phyloP scores from a whole-genome alignment of 2,113 vertebrate genomes.

The Tetrao urogallus region DNA sequence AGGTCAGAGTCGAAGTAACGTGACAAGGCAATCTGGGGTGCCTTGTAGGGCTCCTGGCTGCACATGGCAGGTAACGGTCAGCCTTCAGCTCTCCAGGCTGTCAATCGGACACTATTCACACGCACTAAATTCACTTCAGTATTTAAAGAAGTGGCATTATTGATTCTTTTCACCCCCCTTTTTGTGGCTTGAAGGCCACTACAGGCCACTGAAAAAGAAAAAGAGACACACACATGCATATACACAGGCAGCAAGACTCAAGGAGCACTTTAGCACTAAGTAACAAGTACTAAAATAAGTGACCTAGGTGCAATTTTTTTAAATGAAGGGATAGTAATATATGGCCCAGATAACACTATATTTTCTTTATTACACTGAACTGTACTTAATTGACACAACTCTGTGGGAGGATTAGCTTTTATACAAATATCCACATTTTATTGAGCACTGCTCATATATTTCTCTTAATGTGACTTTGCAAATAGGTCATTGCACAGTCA shows the following conservation, averaged over 20 bases:
- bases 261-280: neutral
- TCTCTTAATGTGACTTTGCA: constrained; percentile 45
- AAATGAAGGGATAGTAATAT: neutral
- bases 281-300: neutral
- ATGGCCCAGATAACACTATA: constrained; percentile 1
- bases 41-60: neutral
- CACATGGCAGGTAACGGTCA: neutral
- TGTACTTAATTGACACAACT: constrained; percentile 36
- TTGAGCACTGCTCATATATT: constrained; percentile 25
- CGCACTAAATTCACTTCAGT: constrained; percentile 60
- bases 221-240: neutral
- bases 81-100: constrained; percentile 19
- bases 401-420: constrained; percentile 30
- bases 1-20: neutral
- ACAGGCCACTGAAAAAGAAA: constrained; percentile 59
- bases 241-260: neutral
- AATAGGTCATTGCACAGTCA: constrained; percentile 23
- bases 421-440: constrained; percentile 13
- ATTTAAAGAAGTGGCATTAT: constrained; percentile 50
- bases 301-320: neutral
- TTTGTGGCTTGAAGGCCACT: constrained; percentile 4
- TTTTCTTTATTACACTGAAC: constrained; percentile 61
- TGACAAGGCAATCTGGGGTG: neutral
- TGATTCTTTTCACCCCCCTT: constrained; percentile 11
- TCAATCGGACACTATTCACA: constrained; percentile 55